Evolutionary conservation across 2,797 vertebrate genomes (phyloP).

Genomic region (Florisuga fusca): DNA sequence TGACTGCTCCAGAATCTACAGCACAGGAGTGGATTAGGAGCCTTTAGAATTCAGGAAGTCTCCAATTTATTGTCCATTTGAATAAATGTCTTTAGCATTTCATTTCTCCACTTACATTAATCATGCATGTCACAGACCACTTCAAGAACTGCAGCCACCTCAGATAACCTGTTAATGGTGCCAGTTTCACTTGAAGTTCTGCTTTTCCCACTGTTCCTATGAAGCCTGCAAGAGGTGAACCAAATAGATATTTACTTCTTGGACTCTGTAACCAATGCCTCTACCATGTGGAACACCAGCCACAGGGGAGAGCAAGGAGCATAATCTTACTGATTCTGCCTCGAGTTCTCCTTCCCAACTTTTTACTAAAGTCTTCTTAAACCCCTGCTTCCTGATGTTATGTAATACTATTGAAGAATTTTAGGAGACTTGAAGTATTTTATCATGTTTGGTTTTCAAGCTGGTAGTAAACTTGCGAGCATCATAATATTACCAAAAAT

Average conservation of each 20-base stretch:
- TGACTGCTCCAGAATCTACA: not conserved
- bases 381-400: not conserved
- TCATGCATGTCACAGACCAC: not conserved
- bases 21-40: not conserved
- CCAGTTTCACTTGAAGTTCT: not conserved
- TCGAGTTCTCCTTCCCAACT: not conserved
- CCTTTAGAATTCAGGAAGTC: slow-evolving; percentile 18
- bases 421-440: not conserved
- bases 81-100: slow-evolving; percentile 25
- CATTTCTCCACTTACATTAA: not conserved
- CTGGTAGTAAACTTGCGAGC: not conserved
- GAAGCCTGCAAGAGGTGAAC: not conserved
- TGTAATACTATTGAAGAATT: not conserved
- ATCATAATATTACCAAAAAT: not conserved
- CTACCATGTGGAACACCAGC: not conserved
- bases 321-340: not conserved
- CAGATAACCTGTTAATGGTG: not conserved
- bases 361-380: not conserved
- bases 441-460: not conserved
- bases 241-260: not conserved
- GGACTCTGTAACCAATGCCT: not conserved
- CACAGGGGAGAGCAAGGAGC: not conserved
- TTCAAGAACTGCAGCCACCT: not conserved
- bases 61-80: not conserved
- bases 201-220: not conserved